Conservation (phyloP, 2,888 invertebrate genomes). For the Timema podura region DNA sequence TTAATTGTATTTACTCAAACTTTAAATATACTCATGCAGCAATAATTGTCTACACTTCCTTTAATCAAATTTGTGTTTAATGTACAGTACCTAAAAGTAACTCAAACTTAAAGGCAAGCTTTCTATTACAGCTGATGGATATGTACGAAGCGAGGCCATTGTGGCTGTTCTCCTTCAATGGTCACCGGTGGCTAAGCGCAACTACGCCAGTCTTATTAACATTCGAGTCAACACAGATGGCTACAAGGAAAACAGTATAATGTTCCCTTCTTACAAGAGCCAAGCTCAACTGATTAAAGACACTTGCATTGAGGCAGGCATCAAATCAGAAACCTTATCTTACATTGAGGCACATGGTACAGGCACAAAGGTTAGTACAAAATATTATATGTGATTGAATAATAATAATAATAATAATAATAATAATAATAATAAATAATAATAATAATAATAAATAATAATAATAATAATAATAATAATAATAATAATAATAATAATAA, state of each 20-base stretch:
- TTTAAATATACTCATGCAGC: too few relatives aligned
- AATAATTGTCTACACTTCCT: too few relatives aligned
- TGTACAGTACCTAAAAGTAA: too few relatives aligned
- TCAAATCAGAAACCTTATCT: constrained; percentile 53
- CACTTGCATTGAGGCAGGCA: constrained; percentile 55
- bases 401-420: too few relatives aligned
- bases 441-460: too few relatives aligned
- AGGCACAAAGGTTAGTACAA: constrained; percentile 54
- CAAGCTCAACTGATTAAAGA: constrained; percentile 46
- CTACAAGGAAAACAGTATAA: constrained; percentile 62
- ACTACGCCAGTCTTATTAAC: constrained; percentile 53
- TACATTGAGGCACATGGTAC: constrained; percentile 68
- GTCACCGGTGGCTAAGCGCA: constrained; percentile 47
- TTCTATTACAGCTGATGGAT: constrained; percentile 67
- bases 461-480: too few relatives aligned
- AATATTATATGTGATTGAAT: too few relatives aligned
- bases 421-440: too few relatives aligned
- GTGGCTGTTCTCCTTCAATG: constrained; percentile 69
- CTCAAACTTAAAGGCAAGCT: too few relatives aligned
- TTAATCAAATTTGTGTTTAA: too few relatives aligned
- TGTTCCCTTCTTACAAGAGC: constrained; percentile 58
- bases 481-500: too few relatives aligned
- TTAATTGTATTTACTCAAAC: too few relatives aligned
- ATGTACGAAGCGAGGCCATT: constrained; percentile 77
- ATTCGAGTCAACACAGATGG: constrained; percentile 59